phyloP scores from a whole-genome alignment of 1,140 invertebrate species.

The Drosophila pseudoananassae region DNA sequence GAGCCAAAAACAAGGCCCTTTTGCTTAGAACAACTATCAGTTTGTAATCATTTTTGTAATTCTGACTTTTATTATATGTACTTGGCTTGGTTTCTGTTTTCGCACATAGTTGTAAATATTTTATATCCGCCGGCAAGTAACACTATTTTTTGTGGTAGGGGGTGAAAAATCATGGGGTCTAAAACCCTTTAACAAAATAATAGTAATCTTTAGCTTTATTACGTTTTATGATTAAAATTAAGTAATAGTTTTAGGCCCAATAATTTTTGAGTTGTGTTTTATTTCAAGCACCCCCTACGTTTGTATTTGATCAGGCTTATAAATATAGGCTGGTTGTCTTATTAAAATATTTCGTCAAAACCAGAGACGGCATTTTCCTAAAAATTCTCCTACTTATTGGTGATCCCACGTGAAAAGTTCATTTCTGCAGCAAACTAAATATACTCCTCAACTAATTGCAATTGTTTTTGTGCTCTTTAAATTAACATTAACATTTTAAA shows the following conservation, averaged over 20 bases:
- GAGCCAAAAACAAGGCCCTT: conserved; percentile 1
- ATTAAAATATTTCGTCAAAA: conserved; percentile 21
- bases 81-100: conserved; percentile 24
- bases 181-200: background rate
- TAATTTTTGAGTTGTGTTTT: background rate
- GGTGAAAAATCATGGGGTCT: conserved; percentile 4
- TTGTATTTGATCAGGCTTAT: conserved; percentile 24
- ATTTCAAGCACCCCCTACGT: background rate
- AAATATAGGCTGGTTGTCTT: conserved; percentile 34
- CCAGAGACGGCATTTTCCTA: conserved; percentile 41
- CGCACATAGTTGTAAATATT: conserved; percentile 28
- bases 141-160: conserved; percentile 22
- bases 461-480: conserved; percentile 14
- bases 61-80: conserved; percentile 21
- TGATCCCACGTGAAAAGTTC: conserved; percentile 25
- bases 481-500: conserved; percentile 25
- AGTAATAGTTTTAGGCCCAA: background rate
- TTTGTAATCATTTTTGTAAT: conserved; percentile 5
- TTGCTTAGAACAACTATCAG: background rate
- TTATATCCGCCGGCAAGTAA: conserved; percentile 47
- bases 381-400: conserved; percentile 8
- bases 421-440: conserved; percentile 27
- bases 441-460: conserved; percentile 27
- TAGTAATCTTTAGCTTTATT: background rate
- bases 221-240: background rate